These are phyloP conservation scores for Oreamnos americanus DNA, from an alignment of 2,113 vertebrate species.

Conservation along the genomic window DNA sequence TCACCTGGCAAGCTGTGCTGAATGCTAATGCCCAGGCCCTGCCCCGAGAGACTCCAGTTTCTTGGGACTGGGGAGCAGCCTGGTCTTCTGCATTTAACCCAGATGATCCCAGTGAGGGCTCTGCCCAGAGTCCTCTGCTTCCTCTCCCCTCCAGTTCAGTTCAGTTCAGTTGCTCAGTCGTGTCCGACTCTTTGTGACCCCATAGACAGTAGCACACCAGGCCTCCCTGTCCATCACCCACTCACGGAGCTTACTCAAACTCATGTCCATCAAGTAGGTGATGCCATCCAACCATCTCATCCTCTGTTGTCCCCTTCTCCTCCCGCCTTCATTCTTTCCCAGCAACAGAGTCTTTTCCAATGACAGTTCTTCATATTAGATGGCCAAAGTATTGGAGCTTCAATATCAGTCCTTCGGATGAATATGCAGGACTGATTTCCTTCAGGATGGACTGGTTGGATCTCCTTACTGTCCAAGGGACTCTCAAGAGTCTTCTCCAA, in stretches of 20 bases:
- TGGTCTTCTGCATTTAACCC: not conserved
- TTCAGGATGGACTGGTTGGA: not conserved
- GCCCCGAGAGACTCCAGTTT: not conserved
- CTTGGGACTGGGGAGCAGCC: not conserved
- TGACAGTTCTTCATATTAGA: not conserved
- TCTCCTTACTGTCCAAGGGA: not conserved
- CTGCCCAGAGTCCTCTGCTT: not conserved
- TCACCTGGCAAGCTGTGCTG: not conserved
- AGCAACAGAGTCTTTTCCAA: not conserved
- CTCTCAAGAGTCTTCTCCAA: not conserved
- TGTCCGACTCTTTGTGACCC: not conserved
- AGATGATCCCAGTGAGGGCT: not conserved
- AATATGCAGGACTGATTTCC: not conserved
- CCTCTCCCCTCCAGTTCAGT: not conserved
- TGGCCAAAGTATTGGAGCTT: not conserved
- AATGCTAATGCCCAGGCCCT: rapidly evolving
- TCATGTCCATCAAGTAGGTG: not conserved
- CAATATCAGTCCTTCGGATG: not conserved
- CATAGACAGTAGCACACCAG: not conserved
- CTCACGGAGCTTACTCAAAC: not conserved
- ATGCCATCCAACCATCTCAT: not conserved
- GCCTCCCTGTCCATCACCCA: not conserved
- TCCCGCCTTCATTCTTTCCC: not conserved
- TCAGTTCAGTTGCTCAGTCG: not conserved
- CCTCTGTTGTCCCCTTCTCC: not conserved